Conservation (phyloP, 2,113 vertebrate species). For the Elephas maximus region DNA sequence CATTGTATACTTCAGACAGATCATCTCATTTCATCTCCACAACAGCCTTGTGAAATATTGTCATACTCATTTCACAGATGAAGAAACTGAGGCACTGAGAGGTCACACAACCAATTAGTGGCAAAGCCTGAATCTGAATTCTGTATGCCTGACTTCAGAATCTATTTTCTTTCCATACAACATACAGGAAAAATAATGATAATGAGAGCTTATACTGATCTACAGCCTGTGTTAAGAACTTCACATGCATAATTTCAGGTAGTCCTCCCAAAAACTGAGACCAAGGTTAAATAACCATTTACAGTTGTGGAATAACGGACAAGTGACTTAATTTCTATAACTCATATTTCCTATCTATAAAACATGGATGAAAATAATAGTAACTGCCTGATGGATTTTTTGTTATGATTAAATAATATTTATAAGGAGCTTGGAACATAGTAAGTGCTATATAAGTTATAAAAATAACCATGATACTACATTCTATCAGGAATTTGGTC, state of each 20-base stretch:
- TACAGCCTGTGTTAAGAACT: not conserved
- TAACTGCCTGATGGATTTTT: not conserved
- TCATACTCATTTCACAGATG: too few relatives aligned
- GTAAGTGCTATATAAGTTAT: not conserved
- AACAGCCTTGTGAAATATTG: too few relatives aligned
- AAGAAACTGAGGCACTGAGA: not conserved
- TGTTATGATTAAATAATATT: constrained; percentile 43
- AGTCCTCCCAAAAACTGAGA: constrained; percentile 17
- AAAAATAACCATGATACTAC: not conserved
- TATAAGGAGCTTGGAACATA: not conserved
- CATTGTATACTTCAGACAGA: not conserved
- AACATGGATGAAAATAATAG: constrained; percentile 39
- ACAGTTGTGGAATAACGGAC: not conserved
- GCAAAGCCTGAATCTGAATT: constrained; percentile 34
- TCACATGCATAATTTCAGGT: constrained; percentile 14
- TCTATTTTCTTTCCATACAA: constrained; percentile 11
- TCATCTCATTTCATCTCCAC: too few relatives aligned
- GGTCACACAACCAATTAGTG: constrained; percentile 18
- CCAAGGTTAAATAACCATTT: not conserved
- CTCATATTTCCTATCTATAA: constrained; percentile 10
- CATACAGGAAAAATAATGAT: not conserved
- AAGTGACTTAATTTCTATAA: constrained; percentile 39
- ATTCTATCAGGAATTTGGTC: not conserved
- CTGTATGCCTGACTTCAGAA: constrained; percentile 8
- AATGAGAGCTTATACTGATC: not conserved